Evolutionary conservation across 2,797 vertebrate genomes (phyloP).

Genomic region (Smutsia gigantea): DNA sequence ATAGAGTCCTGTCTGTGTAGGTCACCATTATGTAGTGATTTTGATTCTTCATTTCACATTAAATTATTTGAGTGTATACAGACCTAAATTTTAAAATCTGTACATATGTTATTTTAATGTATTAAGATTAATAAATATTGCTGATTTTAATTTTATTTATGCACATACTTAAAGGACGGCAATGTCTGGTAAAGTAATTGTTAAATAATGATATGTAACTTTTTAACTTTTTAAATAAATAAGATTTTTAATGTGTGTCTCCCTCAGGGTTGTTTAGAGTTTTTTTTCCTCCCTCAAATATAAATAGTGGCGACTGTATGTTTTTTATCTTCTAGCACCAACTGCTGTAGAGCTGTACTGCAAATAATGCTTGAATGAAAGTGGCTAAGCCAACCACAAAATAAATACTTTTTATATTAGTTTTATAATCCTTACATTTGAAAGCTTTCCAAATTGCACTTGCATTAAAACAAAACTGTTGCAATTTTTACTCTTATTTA

Average conservation of each 20-base stretch:
- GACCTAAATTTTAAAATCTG: conserved; percentile 83
- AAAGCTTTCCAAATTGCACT: conserved; percentile 66
- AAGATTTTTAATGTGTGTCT: conserved; percentile 86
- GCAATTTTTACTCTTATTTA: conserved; percentile 85
- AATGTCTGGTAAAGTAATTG: conserved; percentile 84
- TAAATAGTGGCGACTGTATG: conserved; percentile 77
- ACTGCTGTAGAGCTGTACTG: conserved; percentile 84
- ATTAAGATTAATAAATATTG: conserved; percentile 89
- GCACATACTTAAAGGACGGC: conserved; percentile 87
- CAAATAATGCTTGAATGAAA: conserved; percentile 78
- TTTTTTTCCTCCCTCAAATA: conserved; percentile 69
- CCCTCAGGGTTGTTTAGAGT: conserved; percentile 89
- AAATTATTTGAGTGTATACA: conserved; percentile 88
- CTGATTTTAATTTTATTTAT: conserved; percentile 89
- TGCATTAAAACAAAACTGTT: conserved; percentile 73
- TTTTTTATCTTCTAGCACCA: conserved; percentile 76
- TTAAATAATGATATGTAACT: conserved; percentile 86
- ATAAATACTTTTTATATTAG: conserved; percentile 74
- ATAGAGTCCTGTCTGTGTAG: conserved; percentile 80
- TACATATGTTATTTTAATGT: conserved; percentile 86
- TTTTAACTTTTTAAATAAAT: conserved; percentile 86
- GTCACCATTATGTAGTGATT: conserved; percentile 81
- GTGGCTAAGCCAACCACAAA: conserved; percentile 72
- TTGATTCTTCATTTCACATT: conserved; percentile 84
- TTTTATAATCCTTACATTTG: conserved; percentile 61